Conservation (phyloP, 2,797 vertebrate genomes). For the Pantherophis alleghaniensis region DNA sequence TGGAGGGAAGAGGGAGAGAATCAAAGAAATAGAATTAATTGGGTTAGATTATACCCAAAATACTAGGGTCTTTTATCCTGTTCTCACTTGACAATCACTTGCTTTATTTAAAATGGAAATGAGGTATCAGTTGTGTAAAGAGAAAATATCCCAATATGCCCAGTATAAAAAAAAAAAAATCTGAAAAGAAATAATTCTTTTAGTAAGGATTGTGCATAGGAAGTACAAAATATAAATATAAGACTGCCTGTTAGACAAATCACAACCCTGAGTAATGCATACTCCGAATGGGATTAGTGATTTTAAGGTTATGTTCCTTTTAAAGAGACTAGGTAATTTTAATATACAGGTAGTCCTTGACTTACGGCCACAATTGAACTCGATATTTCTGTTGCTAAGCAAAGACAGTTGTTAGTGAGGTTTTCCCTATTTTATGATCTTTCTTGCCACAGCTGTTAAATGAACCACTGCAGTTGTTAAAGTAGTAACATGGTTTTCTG, state of each 20-base stretch:
- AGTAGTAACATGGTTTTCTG: not conserved
- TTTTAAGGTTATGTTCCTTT: not conserved
- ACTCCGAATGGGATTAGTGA: not conserved
- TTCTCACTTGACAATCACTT: not conserved
- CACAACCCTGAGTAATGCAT: not conserved
- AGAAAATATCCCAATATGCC: not conserved
- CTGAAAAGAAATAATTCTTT: not conserved
- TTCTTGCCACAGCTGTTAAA: not conserved
- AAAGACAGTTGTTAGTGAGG: not conserved
- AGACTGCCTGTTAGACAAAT: not conserved
- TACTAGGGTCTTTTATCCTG: not conserved
- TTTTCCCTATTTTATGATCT: not conserved
- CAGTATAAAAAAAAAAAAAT: not conserved
- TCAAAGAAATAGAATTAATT: slow-evolving; percentile 6
- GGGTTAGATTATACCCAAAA: not conserved
- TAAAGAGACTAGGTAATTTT: not conserved
- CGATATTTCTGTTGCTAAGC: not conserved
- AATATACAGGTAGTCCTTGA: not conserved
- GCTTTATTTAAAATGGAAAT: not conserved
- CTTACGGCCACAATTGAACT: not conserved
- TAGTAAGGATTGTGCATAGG: not conserved
- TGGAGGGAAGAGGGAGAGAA: not conserved
- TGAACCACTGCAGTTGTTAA: not conserved
- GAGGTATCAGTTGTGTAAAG: not conserved
- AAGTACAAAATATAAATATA: not conserved